Percentiles rank a stretch among this genome's conserved stretches.
These are phyloP conservation scores for Luscinia megarhynchos DNA, from an alignment of 2,797 vertebrate genomes.

Conservation along the genomic window DNA sequence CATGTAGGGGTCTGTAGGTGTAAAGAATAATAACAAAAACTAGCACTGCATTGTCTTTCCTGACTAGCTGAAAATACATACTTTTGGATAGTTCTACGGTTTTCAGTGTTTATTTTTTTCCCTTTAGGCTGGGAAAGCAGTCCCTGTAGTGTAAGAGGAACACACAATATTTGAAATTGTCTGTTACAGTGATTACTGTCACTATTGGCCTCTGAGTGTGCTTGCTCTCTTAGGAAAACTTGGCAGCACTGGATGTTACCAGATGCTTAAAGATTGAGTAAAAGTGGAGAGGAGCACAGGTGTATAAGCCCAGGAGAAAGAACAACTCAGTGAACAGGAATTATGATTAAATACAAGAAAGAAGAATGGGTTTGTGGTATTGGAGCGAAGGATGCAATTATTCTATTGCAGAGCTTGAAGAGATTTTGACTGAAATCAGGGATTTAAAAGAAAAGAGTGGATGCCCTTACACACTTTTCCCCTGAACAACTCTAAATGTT, in stretches of 20 bases:
- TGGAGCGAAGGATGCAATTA: not conserved
- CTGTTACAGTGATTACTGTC: slow-evolving; percentile 17
- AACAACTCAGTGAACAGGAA: not conserved
- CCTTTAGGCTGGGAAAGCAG: not conserved
- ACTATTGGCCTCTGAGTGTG: not conserved
- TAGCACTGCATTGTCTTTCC: not conserved
- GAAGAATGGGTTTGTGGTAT: not conserved
- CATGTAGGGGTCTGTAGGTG: not conserved
- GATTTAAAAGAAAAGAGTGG: not conserved
- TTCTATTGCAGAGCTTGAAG: not conserved
- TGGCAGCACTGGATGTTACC: not conserved
- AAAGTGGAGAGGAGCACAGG: not conserved
- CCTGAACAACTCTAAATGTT: not conserved
- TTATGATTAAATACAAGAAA: not conserved
- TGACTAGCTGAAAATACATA: not conserved
- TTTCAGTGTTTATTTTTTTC: not conserved
- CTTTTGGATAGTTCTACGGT: not conserved
- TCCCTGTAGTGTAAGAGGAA: not conserved
- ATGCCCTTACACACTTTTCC: not conserved
- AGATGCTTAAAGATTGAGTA: not conserved
- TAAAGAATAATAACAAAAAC: not conserved
- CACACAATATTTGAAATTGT: not conserved
- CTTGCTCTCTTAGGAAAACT: not conserved
- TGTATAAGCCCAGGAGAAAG: slow-evolving; percentile 17
- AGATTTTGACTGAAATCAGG: not conserved